phyloP scores from a whole-genome alignment of 2,113 vertebrate species.

The Apistogramma diplotaenia region DNA sequence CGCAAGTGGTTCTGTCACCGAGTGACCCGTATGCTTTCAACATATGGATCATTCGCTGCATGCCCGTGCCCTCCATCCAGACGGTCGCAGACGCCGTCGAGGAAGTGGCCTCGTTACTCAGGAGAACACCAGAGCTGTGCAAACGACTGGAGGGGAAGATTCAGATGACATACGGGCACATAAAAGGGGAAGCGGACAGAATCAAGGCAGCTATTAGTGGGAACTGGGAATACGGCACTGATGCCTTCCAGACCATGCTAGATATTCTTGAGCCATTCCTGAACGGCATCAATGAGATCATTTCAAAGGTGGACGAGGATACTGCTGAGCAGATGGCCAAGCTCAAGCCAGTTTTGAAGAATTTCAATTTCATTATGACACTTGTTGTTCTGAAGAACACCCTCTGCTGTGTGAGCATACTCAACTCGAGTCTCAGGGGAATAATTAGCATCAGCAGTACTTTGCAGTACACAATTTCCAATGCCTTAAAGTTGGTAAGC shows the following conservation, averaged over 20 bases:
- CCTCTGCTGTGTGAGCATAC: conserved; percentile 81
- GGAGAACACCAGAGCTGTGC: conserved; percentile 68
- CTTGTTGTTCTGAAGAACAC: conserved; percentile 82
- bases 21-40: conserved; percentile 82
- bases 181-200: conserved; percentile 77
- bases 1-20: conserved; percentile 78
- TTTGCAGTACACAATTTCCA: conserved; percentile 81
- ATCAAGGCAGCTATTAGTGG: conserved; percentile 69
- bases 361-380: conserved; percentile 81
- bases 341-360: conserved; percentile 76
- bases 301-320: conserved; percentile 72
- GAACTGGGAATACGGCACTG: conserved; percentile 75
- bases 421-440: conserved; percentile 81
- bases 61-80: conserved; percentile 77
- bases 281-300: conserved; percentile 77
- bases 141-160: conserved; percentile 75
- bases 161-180: conserved; percentile 70
- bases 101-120: conserved; percentile 74
- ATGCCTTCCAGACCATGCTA: conserved; percentile 81
- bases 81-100: conserved; percentile 76
- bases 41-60: conserved; percentile 80
- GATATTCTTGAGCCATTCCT: conserved; percentile 80
- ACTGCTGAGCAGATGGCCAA: conserved; percentile 73
- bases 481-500: conserved; percentile 82
- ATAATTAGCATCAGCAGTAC: conserved; percentile 84